phyloP scores from a whole-genome alignment of 2,113 vertebrate genomes.

The Lamprotornis superbus region DNA sequence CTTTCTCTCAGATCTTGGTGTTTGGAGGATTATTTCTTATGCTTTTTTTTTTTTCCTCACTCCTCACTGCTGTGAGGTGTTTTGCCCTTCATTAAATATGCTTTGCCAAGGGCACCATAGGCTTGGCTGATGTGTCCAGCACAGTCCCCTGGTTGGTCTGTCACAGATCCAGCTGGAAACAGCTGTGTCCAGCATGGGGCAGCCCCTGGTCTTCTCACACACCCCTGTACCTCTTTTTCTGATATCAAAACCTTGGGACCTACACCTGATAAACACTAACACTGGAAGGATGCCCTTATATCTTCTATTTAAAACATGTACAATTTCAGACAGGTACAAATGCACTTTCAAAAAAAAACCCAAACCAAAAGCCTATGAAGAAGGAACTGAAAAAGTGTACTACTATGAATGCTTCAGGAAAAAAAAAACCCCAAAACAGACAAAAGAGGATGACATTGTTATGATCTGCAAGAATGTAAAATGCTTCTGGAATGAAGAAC shows the following conservation, averaged over 20 bases:
- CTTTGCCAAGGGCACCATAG: not conserved
- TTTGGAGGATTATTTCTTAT: not conserved
- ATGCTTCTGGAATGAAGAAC: not conserved
- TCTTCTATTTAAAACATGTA: not conserved
- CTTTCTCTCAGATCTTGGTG: not conserved
- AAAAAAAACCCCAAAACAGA: not conserved
- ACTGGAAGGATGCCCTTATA: not conserved
- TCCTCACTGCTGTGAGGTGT: no score
- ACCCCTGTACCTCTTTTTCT: not conserved
- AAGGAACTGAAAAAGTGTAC: not conserved
- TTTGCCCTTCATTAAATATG: not conserved
- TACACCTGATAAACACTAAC: not conserved
- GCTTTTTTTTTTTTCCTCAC: rapidly evolving
- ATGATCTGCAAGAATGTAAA: not conserved
- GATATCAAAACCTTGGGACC: not conserved
- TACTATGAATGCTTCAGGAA: not conserved
- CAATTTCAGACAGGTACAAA: not conserved
- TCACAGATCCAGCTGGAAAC: not conserved
- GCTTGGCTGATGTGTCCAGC: not conserved
- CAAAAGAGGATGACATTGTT: not conserved
- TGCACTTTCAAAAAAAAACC: not conserved
- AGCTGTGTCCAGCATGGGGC: rapidly evolving
- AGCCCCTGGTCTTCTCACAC: not conserved
- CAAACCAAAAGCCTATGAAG: not conserved
- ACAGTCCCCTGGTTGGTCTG: not conserved